A percentile compares a stretch with the other conserved stretches of the same genome.
Evolutionary conservation across 2,888 invertebrate species (phyloP).

Genomic region (Pyralis farinalis): DNA sequence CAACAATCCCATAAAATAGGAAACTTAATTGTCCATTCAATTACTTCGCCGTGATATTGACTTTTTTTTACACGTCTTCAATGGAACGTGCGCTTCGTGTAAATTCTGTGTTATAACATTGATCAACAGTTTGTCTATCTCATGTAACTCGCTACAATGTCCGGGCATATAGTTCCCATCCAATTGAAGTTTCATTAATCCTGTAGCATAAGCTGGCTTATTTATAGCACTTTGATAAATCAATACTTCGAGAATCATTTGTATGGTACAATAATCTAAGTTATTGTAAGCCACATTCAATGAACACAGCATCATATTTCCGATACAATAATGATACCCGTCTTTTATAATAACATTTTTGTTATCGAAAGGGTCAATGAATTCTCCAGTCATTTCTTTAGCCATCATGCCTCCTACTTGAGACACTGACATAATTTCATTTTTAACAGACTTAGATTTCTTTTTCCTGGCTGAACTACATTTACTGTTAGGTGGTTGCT

Average conservation of each 20-base stretch:
- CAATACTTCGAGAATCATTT: conserved; percentile 32
- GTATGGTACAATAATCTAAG: conserved; percentile 29
- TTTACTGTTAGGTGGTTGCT: neutral
- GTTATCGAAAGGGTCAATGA: conserved; percentile 30
- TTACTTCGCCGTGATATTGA: too few relatives aligned
- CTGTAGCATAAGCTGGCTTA: conserved; percentile 21
- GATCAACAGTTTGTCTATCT: conserved; percentile 28
- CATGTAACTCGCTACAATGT: conserved; percentile 28
- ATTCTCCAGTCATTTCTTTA: conserved; percentile 26
- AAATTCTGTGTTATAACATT: conserved; percentile 6
- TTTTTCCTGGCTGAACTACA: too few relatives aligned
- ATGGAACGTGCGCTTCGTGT: conserved; percentile 14
- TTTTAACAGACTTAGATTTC: too few relatives aligned
- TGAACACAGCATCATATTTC: conserved; percentile 44
- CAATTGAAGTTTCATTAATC: conserved; percentile 38
- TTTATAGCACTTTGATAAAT: conserved; percentile 31
- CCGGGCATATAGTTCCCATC: conserved; percentile 41
- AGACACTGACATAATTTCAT: too few relatives aligned
- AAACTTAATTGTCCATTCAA: too few relatives aligned
- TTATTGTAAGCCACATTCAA: conserved; percentile 50
- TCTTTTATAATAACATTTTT: conserved; percentile 21
- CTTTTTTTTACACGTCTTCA: conserved; percentile 7
- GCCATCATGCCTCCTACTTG: conserved; percentile 14
- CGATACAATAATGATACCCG: conserved; percentile 25
- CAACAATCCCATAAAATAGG: too few relatives aligned